phyloP scores from a whole-genome alignment of 53 echinoderm and acorn worm species.

The Crossaster papposus region DNA sequence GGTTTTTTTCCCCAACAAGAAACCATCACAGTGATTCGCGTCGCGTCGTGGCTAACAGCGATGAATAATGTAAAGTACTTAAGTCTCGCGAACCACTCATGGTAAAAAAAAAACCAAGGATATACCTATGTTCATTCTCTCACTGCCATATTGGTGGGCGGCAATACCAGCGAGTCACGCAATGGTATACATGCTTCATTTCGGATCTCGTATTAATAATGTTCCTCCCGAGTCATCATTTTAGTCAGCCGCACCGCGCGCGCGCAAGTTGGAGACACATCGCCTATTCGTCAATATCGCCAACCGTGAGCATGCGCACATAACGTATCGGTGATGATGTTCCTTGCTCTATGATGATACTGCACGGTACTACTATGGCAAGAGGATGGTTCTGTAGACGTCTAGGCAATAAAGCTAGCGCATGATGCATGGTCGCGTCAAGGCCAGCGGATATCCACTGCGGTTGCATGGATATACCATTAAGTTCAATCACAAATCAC shows the following conservation, averaged over 20 bases:
- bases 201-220: conserved; percentile 26
- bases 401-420: no score
- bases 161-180: conserved; percentile 39
- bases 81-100: neutral
- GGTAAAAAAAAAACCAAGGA: neutral
- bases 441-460: conserved; percentile 5
- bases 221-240: conserved; percentile 26
- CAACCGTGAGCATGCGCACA: conserved; percentile 26
- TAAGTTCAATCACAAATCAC: conserved; percentile 6
- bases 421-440: neutral
- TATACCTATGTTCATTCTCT: conserved; percentile 8
- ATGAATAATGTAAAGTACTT: conserved; percentile 39
- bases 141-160: conserved; percentile 27
- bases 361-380: neutral
- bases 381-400: neutral
- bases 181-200: conserved; percentile 24
- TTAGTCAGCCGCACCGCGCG: conserved; percentile 12
- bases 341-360: neutral
- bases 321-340: neutral
- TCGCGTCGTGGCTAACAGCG: conserved; percentile 5
- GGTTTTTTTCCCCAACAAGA: conserved; percentile 30
- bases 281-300: conserved; percentile 42
- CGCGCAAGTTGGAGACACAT: neutral
- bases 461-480: neutral
- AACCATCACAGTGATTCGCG: conserved; percentile 33